Evolutionary conservation across 1,140 invertebrate species (phyloP), one percentile per base, ranked within the genome.

Genomic region (Camponotus vicinus): DNA sequence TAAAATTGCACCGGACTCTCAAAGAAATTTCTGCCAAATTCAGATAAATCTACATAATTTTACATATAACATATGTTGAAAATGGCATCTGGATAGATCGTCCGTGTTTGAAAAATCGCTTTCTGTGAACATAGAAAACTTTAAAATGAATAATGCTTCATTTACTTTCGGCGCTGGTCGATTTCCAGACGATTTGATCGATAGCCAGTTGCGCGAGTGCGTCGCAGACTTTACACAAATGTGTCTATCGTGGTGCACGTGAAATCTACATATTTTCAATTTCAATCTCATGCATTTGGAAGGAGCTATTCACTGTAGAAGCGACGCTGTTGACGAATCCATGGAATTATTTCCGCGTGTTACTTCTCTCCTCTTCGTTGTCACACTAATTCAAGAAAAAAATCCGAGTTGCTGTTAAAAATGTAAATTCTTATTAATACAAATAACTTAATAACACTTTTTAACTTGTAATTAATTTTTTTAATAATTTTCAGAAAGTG

Each of bases 231-330:
- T 75, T 66, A 34, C 57, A 70, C n/a, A 75, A 79, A 88, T n/a
- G 71, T 75, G 69, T 71, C 75, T 86, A 59, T 49, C 32, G 76
- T n/a, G 2, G 32, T 21, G 13, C 18, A 8, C 34, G n/a, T 42
- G 57, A 70, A 86, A 88, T 89, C 87, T 89, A 80, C 88, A 88
- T 89, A 88, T 89, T 89, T 88, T 89, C 88, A 86, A 88, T 89
- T 89, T 89, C 75, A 86, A 45, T 59, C 88, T 86, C 88, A 86
- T 88, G 82, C 88, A 88, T 88, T 76, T 21, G 69, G 64, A 80
- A 86, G 66, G 42, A 86, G 82, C 45, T 52, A 61, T 45, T 86
- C 59, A 64, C 55, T 59, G 8, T 45, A 45, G 49, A 77, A 37
- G 49, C 52, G 59, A 73, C 64, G 57, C 40, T 57, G 55, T 61